A percentile compares a stretch with the other conserved stretches of the same genome.
Conservation (phyloP, 2,888 invertebrate genomes). For the Synergus gifuensis region DNA sequence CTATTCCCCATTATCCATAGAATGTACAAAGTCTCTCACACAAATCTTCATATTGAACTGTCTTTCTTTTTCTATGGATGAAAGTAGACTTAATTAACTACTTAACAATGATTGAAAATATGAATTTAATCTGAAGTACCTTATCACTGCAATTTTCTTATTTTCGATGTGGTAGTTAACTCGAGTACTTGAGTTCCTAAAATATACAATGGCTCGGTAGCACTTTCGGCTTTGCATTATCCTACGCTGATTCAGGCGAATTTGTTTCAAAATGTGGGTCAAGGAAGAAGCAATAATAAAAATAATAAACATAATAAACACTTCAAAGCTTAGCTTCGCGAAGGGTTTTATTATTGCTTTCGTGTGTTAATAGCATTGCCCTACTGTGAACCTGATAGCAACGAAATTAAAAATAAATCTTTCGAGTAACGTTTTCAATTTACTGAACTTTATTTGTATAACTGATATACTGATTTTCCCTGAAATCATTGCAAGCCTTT, state of each 20-base stretch:
- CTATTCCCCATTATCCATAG: slow-evolving; percentile 53
- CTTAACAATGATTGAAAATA: slow-evolving; percentile 11
- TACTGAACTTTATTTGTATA: not conserved
- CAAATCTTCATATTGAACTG: slow-evolving; percentile 53
- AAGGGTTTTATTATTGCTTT: slow-evolving; percentile 29
- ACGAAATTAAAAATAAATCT: slow-evolving; percentile 37
- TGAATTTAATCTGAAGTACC: slow-evolving; percentile 3
- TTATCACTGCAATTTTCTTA: slow-evolving; percentile 15
- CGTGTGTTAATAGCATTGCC: slow-evolving; percentile 48
- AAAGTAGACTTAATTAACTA: slow-evolving; percentile 55
- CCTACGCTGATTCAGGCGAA: slow-evolving; percentile 65
- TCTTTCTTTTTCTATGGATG: slow-evolving; percentile 56
- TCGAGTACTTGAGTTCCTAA: slow-evolving; percentile 62
- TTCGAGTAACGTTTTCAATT: slow-evolving; percentile 29
- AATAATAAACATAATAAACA: not conserved
- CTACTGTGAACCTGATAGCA: slow-evolving; percentile 52
- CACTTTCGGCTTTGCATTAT: slow-evolving; percentile 71
- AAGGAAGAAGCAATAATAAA: slow-evolving; percentile 57
- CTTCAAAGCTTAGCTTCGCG: slow-evolving; percentile 7
- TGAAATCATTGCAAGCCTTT: too few species aligned
- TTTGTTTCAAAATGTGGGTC: slow-evolving; percentile 62
- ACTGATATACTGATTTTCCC: not conserved
- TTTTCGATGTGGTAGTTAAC: slow-evolving; percentile 66
- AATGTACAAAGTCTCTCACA: slow-evolving; percentile 55
- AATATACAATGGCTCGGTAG: slow-evolving; percentile 65